Evolutionary conservation across 2,797 vertebrate genomes (phyloP).

Genomic region (Hafferia zeledoni): DNA sequence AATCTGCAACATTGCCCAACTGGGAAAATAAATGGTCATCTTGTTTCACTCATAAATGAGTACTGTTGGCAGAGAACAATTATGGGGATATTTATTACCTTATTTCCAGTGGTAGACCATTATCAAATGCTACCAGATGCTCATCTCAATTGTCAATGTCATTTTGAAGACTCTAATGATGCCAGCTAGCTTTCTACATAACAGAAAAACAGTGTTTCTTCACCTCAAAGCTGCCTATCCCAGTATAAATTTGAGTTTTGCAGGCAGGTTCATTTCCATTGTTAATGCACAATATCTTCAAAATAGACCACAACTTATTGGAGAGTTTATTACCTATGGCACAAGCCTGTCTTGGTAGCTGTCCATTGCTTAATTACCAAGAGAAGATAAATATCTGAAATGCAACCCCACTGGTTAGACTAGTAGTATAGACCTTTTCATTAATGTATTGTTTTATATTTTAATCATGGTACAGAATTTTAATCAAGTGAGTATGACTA

Average conservation of each 20-base stretch:
- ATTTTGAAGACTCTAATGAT: slow-evolving; percentile 14
- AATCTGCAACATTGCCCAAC: slow-evolving; percentile 28
- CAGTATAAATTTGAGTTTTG: background rate
- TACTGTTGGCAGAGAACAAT: background rate
- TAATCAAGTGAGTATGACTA: background rate
- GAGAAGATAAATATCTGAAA: background rate
- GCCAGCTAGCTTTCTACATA: background rate
- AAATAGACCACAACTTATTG: background rate
- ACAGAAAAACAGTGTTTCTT: background rate
- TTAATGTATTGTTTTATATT: background rate
- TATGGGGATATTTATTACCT: slow-evolving; percentile 44
- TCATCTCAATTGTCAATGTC: slow-evolving; percentile 41
- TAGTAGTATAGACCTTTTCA: background rate
- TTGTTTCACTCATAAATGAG: slow-evolving; percentile 45
- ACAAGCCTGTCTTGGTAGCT: background rate
- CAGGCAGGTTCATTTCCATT: background rate
- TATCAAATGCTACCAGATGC: slow-evolving; percentile 64
- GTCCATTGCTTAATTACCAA: background rate
- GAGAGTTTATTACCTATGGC: background rate
- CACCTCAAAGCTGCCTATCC: background rate
- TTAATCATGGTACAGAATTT: background rate
- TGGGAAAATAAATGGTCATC: slow-evolving; percentile 61
- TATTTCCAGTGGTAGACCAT: slow-evolving; percentile 40
- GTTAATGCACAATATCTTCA: background rate
- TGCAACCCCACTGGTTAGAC: background rate